Conservation (phyloP, 2,888 invertebrate genomes). For the Elegia similella region DNA sequence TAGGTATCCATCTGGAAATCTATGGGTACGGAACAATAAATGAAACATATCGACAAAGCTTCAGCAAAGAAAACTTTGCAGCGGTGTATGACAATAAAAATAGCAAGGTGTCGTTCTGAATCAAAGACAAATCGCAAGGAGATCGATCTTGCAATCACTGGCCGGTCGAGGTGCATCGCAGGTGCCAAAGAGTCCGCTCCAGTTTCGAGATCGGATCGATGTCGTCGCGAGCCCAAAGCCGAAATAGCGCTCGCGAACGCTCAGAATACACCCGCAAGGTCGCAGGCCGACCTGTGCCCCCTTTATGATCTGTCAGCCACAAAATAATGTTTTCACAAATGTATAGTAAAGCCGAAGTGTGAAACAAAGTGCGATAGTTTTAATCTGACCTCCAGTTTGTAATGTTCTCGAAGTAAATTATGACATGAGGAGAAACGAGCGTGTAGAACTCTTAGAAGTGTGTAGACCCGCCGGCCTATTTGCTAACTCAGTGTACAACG, state of each 20-base stretch:
- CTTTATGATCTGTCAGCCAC: conserved; percentile 52
- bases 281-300: conserved; percentile 60
- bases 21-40: no score
- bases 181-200: conserved; percentile 71
- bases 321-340: neutral
- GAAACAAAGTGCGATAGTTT: no score
- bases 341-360: neutral
- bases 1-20: no score
- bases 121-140: conserved; percentile 14
- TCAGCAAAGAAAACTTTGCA: neutral
- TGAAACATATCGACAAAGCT: no score
- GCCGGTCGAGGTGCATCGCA: conserved; percentile 52
- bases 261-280: conserved; percentile 63
- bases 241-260: conserved; percentile 63
- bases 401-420: no score
- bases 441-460: no score
- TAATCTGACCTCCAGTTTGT: no score
- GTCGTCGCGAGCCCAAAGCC: conserved; percentile 43
- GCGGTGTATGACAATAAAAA: neutral
- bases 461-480: no score
- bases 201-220: conserved; percentile 62
- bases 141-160: conserved; percentile 57
- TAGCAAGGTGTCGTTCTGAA: neutral
- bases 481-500: no score
- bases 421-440: no score